Conservation (phyloP, 1,140 invertebrate species). For the Adelges cooleyi region DNA sequence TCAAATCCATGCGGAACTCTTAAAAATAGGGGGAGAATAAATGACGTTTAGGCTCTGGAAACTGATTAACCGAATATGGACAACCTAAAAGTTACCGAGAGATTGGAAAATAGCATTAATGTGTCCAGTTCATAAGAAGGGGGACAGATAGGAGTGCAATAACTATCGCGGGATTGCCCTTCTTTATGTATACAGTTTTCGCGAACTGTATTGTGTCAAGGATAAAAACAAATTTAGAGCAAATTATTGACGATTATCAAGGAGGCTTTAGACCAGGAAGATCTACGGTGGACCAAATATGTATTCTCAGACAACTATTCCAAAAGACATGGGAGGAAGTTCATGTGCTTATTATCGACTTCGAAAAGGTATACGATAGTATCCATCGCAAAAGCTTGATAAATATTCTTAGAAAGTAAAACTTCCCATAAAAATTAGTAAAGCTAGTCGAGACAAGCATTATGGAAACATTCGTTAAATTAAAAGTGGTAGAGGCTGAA, state of each 20-base stretch:
- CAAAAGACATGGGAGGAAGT: neutral
- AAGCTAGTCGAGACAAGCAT: neutral
- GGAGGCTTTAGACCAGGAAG: neutral
- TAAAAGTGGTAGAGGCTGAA: neutral
- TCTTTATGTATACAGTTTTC: neutral
- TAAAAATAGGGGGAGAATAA: conserved; percentile 29
- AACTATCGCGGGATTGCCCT: conserved; percentile 21
- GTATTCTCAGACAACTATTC: neutral
- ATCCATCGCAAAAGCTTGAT: no score
- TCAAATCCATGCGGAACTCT: conserved; percentile 20
- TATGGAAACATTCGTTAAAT: conserved; percentile 2
- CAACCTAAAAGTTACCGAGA: conserved; percentile 27
- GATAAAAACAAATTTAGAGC: neutral
- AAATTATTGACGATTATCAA: neutral
- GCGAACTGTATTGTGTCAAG: neutral
- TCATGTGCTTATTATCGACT: neutral
- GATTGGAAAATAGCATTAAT: conserved; percentile 32
- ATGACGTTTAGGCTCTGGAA: neutral
- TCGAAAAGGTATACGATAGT: no score
- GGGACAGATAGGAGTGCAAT: conserved; percentile 26
- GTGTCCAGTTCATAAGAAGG: conserved; percentile 31
- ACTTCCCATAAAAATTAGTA: neutral
- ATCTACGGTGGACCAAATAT: neutral
- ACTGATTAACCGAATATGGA: conserved; percentile 29
- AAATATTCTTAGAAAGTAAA: neutral